A percentile compares a stretch with the other conserved stretches of the same genome.
Conservation (phyloP, 2,113 vertebrate species). For the Scomber colias region DNA sequence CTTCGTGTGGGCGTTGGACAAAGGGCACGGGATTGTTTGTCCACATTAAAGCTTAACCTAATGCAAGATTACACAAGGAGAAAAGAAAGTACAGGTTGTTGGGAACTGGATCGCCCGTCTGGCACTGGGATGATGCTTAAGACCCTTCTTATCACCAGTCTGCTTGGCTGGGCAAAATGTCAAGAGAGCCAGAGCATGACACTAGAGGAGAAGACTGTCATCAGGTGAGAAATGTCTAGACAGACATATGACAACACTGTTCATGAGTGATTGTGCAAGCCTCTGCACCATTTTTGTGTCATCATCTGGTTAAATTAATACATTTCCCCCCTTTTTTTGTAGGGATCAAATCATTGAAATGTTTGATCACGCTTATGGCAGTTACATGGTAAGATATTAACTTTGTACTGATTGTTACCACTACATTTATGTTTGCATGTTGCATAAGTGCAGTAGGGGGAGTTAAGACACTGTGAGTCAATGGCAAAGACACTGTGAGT, state of each 20-base stretch:
- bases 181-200: conserved; percentile 83
- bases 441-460: neutral
- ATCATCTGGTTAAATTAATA: neutral
- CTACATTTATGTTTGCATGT: conserved; percentile 7
- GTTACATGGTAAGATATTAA: conserved; percentile 86
- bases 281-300: neutral
- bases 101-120: neutral
- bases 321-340: conserved; percentile 39
- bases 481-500: neutral
- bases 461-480: too few species aligned
- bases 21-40: conserved; percentile 42
- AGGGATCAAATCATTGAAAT: conserved; percentile 88
- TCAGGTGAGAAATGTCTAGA: conserved; percentile 74
- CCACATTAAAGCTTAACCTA: conserved; percentile 12
- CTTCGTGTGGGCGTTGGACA: conserved; percentile 42
- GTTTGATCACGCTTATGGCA: conserved; percentile 89
- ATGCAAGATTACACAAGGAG: conserved; percentile 19
- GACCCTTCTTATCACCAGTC: conserved; percentile 63
- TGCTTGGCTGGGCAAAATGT: conserved; percentile 67
- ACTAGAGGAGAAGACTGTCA: conserved; percentile 79
- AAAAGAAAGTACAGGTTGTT: neutral
- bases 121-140: conserved; percentile 56
- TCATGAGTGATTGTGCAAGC: neutral
- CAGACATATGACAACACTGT: neutral
- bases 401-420: neutral